phyloP scores from a whole-genome alignment of 1,140 invertebrate species.

The Pseudoatta argentina region DNA sequence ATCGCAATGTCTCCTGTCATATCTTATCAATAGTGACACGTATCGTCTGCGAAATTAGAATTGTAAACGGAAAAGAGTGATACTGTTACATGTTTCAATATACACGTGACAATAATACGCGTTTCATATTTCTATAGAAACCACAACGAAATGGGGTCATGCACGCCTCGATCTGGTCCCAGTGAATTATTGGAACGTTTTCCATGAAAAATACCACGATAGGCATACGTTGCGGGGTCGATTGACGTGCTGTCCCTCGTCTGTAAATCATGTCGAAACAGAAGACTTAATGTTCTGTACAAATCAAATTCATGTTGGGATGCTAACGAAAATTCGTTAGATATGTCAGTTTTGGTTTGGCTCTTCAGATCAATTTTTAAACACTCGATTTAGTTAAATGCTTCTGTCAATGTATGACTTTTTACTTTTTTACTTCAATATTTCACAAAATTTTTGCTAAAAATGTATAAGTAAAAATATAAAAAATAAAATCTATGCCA shows the following conservation, averaged over 20 bases:
- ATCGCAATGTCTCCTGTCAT: conserved; percentile 15
- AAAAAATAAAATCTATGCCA: no score
- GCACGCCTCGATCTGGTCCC: not conserved
- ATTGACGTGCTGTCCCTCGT: conserved; percentile 40
- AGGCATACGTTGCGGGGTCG: conserved; percentile 34
- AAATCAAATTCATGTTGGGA: conserved; percentile 12
- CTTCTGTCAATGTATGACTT: no score
- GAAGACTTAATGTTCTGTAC: conserved; percentile 30
- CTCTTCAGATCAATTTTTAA: not conserved
- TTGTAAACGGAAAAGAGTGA: conserved; percentile 17
- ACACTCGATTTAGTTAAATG: not conserved
- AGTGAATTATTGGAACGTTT: conserved; percentile 54
- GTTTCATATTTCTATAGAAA: conserved; percentile 20
- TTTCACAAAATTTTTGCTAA: no score
- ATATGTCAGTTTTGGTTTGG: not conserved
- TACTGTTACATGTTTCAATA: not conserved
- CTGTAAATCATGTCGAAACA: conserved; percentile 40
- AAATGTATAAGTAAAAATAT: no score
- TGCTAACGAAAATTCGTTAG: conserved; percentile 16
- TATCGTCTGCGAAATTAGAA: conserved; percentile 34
- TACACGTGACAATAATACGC: not conserved
- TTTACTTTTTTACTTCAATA: no score
- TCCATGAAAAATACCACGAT: conserved; percentile 39
- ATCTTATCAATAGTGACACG: conserved; percentile 25
- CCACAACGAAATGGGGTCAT: conserved; percentile 7